A percentile compares a stretch with the other conserved stretches of the same genome.
Conservation (phyloP, 2,113 vertebrate genomes). For the Acrocephalus kingi region DNA sequence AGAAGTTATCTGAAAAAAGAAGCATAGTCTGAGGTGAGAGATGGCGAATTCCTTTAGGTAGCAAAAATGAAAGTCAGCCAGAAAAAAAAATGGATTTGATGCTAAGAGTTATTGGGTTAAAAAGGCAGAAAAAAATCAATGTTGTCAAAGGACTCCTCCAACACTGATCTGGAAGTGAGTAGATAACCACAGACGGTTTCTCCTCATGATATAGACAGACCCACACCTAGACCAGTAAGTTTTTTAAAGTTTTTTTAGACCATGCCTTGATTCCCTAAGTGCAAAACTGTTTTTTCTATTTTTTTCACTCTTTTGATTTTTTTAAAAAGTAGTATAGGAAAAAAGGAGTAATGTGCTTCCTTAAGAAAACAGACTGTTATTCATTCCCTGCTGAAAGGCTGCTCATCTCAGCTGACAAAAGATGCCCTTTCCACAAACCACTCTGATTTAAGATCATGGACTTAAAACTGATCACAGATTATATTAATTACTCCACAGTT, state of each 20-base stretch:
- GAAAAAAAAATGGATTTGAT: background rate
- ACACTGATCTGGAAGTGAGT: background rate
- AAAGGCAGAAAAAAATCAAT: background rate
- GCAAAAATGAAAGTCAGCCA: background rate
- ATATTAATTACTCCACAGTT: background rate
- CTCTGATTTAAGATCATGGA: background rate
- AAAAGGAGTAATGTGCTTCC: background rate
- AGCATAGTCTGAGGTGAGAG: background rate
- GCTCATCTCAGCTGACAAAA: constrained; percentile 1
- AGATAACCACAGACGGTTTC: background rate
- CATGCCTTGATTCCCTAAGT: background rate
- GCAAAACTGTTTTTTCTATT: background rate
- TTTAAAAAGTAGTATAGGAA: background rate
- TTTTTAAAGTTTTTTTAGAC: background rate
- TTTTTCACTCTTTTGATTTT: background rate
- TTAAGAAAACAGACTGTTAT: background rate
- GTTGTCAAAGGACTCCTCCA: background rate
- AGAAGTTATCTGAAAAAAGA: background rate
- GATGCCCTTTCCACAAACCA: background rate
- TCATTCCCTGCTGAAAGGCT: background rate
- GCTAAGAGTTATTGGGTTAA: background rate
- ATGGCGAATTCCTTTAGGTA: background rate
- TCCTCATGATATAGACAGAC: background rate
- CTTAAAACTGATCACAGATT: background rate
- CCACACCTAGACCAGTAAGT: background rate